phyloP scores from a whole-genome alignment of 2,113 vertebrate genomes.

The Mustela lutreola region DNA sequence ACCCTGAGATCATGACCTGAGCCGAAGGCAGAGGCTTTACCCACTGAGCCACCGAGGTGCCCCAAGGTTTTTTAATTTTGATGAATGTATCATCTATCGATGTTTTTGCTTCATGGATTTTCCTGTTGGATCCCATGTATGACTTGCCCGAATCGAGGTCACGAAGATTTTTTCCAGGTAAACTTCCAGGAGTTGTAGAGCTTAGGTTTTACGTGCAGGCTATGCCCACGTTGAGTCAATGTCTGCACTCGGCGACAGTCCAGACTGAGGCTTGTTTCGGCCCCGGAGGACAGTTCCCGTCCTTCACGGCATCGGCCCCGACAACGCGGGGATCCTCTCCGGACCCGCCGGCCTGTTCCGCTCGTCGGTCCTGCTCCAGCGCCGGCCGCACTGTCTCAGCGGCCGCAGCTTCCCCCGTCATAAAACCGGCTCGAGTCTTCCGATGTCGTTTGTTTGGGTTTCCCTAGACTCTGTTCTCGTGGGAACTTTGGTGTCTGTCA shows the following conservation, averaged over 20 bases:
- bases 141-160: not conserved
- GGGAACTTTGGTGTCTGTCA: not conserved
- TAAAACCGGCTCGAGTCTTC: fast-evolving
- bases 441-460: fast-evolving
- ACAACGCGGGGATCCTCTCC: fast-evolving
- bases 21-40: too few species aligned
- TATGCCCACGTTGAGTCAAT: not conserved
- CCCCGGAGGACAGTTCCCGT: too few species aligned
- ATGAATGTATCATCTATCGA: not conserved
- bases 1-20: too few species aligned
- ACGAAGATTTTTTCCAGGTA: not conserved
- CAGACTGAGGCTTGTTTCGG: not conserved
- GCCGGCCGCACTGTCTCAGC: fast-evolving
- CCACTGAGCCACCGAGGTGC: too few species aligned
- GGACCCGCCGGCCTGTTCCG: fast-evolving
- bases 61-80: not conserved
- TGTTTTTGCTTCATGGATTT: not conserved
- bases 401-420: fast-evolving
- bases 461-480: not conserved
- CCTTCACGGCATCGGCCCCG: not conserved
- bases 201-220: not conserved
- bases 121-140: not conserved
- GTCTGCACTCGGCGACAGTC: not conserved
- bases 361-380: fast-evolving
- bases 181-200: not conserved